These are phyloP conservation scores for Kradibia gibbosae DNA, from an alignment of 1,140 invertebrate species.

Conservation along the genomic window DNA sequence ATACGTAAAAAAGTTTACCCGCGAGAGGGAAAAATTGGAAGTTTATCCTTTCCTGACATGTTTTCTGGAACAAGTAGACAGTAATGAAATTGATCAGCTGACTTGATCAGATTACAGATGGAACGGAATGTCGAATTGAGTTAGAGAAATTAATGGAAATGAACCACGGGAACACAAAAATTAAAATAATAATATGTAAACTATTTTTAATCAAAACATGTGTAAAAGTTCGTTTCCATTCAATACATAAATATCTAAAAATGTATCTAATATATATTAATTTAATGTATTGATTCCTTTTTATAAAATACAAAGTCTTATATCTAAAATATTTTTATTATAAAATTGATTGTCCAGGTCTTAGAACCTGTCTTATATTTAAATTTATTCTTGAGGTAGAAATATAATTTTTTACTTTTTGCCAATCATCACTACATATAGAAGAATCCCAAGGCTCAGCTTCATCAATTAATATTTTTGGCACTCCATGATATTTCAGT, in stretches of 20 bases:
- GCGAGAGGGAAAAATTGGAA: slow-evolving; percentile 97
- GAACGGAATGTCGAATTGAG: slow-evolving; percentile 55
- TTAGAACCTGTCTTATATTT: slow-evolving; percentile 82
- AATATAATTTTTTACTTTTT: slow-evolving; percentile 75
- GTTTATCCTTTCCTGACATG: slow-evolving; percentile 95
- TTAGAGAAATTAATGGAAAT: slow-evolving; percentile 31
- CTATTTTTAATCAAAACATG: no score
- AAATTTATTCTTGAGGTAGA: slow-evolving; percentile 81
- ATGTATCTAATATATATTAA: not conserved
- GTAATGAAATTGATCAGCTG: slow-evolving; percentile 71
- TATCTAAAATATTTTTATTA: slow-evolving; percentile 28
- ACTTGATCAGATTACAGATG: slow-evolving; percentile 63
- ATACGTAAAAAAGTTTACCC: slow-evolving; percentile 82
- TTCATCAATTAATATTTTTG: slow-evolving; percentile 78
- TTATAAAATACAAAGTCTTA: slow-evolving; percentile 5
- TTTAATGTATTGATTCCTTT: not conserved
- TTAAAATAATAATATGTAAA: no score
- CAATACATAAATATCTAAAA: no score
- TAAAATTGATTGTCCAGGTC: slow-evolving; percentile 65
- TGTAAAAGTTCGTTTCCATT: no score
- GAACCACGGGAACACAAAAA: slow-evolving; percentile 36
- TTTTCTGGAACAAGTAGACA: slow-evolving; percentile 68
- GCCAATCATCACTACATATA: slow-evolving; percentile 70
- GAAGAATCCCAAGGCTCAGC: slow-evolving; percentile 70
- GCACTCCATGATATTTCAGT: slow-evolving; percentile 87